Evolutionary conservation across 2,113 vertebrate species (phyloP).

Genomic region (Saccopteryx leptura): DNA sequence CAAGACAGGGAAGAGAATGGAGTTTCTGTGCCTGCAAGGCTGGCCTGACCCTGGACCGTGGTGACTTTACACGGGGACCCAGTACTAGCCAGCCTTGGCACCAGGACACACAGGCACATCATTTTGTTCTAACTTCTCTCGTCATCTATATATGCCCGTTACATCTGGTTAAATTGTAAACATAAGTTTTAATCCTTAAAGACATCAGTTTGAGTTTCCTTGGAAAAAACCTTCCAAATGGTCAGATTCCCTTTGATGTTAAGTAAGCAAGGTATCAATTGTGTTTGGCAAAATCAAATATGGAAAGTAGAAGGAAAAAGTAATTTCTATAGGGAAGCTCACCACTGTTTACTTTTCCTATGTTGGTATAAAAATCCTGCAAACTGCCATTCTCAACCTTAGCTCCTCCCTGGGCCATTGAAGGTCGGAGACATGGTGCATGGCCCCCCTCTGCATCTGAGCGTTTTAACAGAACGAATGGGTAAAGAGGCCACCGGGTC

Average conservation of each 20-base stretch:
- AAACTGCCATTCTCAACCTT: background rate
- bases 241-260: background rate
- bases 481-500: background rate
- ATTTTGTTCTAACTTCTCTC: background rate
- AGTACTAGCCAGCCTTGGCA: background rate
- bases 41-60: background rate
- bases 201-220: background rate
- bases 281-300: constrained; percentile 22
- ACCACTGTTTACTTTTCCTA: background rate
- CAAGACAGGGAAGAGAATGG: background rate
- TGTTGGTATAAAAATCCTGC: background rate
- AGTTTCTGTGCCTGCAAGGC: background rate
- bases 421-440: background rate
- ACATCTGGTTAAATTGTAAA: background rate
- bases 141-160: background rate
- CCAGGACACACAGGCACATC: no score
- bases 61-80: no score
- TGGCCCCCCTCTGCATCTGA: background rate
- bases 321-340: background rate
- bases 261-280: background rate
- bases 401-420: background rate
- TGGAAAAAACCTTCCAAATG: background rate
- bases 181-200: background rate
- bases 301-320: background rate
- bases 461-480: background rate